Conservation (phyloP, 2,113 vertebrate genomes). For the Nibea coibor region DNA sequence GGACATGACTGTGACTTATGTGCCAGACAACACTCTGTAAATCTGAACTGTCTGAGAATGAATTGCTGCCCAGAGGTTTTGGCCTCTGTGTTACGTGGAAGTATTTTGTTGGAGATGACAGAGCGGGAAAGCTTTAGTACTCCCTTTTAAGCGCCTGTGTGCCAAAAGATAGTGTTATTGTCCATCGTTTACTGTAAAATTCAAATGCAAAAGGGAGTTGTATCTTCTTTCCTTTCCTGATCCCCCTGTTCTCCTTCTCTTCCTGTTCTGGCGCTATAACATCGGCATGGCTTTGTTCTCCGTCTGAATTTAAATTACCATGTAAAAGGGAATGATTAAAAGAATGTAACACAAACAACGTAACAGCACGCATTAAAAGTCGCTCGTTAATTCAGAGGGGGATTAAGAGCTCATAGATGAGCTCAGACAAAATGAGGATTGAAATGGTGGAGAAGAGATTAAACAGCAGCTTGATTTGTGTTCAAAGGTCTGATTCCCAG, state of each 20-base stretch:
- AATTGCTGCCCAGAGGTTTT: conserved; percentile 5
- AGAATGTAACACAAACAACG: background rate
- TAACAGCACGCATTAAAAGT: conserved; percentile 8
- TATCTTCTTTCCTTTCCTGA: background rate
- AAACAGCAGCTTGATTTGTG: conserved; percentile 38
- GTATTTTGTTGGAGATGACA: background rate
- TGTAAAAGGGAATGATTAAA: conserved; percentile 28
- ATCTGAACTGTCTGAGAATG: conserved; percentile 13
- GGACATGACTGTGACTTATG: background rate
- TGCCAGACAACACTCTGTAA: background rate
- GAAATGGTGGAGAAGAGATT: conserved; percentile 14
- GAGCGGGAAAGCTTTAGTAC: background rate
- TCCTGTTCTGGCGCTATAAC: background rate
- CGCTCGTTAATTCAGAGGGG: conserved; percentile 13
- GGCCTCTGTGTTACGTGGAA: background rate
- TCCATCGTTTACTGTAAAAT: background rate
- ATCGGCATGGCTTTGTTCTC: conserved; percentile 25
- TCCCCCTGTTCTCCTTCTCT: background rate
- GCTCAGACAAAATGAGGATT: conserved; percentile 37
- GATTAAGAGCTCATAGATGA: conserved; percentile 30
- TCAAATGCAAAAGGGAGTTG: too few relatives aligned
- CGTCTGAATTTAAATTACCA: conserved; percentile 8
- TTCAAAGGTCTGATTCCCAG: conserved; percentile 34
- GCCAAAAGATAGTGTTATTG: background rate
- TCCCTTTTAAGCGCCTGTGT: background rate